Evolutionary conservation across 2,797 vertebrate species (phyloP), one percentile per base, ranked within the genome.

Genomic region (Myotis findleyi): DNA sequence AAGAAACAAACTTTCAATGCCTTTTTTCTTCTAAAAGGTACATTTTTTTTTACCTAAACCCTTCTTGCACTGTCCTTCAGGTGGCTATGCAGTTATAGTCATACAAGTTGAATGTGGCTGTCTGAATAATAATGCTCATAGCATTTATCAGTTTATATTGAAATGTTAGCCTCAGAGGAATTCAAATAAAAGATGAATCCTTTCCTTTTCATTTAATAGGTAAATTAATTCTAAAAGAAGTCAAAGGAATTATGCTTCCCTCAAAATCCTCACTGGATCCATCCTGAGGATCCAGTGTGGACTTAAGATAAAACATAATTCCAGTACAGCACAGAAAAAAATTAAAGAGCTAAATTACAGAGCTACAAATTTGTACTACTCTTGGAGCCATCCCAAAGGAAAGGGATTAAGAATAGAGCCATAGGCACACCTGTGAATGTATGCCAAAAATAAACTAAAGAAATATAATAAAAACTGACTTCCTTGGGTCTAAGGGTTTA

Each of bases 261-360:
- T 94, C 92, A 96, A 97, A 97, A 97, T 97, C 96, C 97, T 96
- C 92, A 96, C 88, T 96, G 93, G 96, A 97, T 96, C 96, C 97
- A 96, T 97, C 95, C 95, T 95, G 94, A 96, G 93, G 95, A 97
- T 97, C 96, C 95, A 95, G 95, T 97, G 95, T 90, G 92, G 90
- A 96, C 95, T 94, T 96, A 96, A 97, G 97, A 97, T 97, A 97
- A 97, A 97, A 94, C 95, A 79, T 96, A 97, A 97, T 97, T 97
- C 96, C 89, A 41, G 93, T 51, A 66, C 76, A 94, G 90, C 95
- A 96, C 75, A 94, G 96, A 95, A 96, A 97, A 97, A 96, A 97
- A 97, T 97, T 95, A 96, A 97, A 97, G 68, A 97, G 95, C 94
- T 97, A 96, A 97, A 97, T 97, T 96, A 97, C 97, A 95, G 92